Percentiles rank a stretch among this genome's conserved stretches.
Conservation (phyloP, 2,797 vertebrate species). For the Novumbra hubbsi region DNA sequence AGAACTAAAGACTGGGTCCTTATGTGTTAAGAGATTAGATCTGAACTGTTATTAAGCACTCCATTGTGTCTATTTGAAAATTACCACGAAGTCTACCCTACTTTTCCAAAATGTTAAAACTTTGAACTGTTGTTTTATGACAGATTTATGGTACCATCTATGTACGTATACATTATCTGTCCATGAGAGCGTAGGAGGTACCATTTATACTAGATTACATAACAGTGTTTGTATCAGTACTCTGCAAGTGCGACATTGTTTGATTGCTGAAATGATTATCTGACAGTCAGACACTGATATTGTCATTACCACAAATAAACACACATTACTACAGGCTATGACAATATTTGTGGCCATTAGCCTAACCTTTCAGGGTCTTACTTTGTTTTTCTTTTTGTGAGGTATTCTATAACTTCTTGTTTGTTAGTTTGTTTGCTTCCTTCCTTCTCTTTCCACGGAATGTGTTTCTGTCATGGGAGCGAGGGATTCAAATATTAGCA, state of each 20-base stretch:
- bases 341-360: background rate
- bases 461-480: slow-evolving; percentile 43
- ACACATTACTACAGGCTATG: background rate
- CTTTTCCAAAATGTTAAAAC: no score
- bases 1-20: no score
- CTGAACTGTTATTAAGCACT: no score
- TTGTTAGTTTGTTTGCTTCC: slow-evolving; percentile 49
- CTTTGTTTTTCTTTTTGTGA: background rate
- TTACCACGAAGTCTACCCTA: no score
- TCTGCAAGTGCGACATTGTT: background rate
- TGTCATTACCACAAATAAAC: background rate
- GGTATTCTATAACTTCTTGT: slow-evolving; percentile 6
- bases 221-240: background rate
- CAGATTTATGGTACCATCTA: no score
- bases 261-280: background rate
- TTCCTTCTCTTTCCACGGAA: slow-evolving; percentile 32
- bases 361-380: background rate
- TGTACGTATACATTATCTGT: no score
- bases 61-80: no score
- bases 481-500: slow-evolving; percentile 62
- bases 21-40: no score
- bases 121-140: no score
- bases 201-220: background rate
- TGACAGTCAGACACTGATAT: background rate
- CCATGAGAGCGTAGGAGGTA: no score